A percentile compares a stretch with the other conserved stretches of the same genome.
Evolutionary conservation across 2,113 vertebrate genomes (phyloP).

Genomic region (Melanostigma gelatinosum): DNA sequence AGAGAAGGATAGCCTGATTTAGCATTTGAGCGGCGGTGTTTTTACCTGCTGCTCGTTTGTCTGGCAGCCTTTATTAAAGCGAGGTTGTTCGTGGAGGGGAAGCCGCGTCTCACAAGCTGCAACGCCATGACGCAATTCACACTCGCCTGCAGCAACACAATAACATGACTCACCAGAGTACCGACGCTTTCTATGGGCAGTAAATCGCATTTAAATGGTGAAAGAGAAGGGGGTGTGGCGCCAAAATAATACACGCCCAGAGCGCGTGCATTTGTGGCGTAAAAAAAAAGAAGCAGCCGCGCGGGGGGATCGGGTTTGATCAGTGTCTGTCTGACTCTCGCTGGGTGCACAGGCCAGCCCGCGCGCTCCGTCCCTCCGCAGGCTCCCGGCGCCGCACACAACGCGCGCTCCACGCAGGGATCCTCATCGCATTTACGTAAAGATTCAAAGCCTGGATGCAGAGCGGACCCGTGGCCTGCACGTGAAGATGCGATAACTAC

Average conservation of each 20-base stretch:
- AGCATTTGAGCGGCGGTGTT: not conserved
- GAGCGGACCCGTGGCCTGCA: slow-evolving; percentile 28
- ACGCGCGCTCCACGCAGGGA: slow-evolving; percentile 19
- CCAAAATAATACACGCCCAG: slow-evolving; percentile 56
- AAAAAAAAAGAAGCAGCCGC: not conserved
- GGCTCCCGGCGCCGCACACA: slow-evolving; percentile 26
- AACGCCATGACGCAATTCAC: slow-evolving; percentile 72
- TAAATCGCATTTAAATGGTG: slow-evolving; percentile 21
- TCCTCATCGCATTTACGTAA: slow-evolving; percentile 46
- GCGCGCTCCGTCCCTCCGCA: slow-evolving; percentile 36
- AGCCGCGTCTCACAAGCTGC: slow-evolving; percentile 57
- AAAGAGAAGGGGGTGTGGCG: slow-evolving; percentile 63
- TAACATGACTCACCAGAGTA: slow-evolving; percentile 51
- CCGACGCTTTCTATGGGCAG: slow-evolving; percentile 10
- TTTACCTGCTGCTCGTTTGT: not conserved
- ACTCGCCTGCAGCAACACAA: slow-evolving; percentile 64
- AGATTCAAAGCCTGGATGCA: slow-evolving; percentile 28
- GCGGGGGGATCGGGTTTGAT: slow-evolving; percentile 17
- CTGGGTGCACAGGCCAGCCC: slow-evolving; percentile 24
- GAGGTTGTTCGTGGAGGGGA: slow-evolving; percentile 20
- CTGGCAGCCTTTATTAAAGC: not conserved
- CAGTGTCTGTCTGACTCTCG: slow-evolving; percentile 24
- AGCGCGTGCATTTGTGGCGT: slow-evolving; percentile 25
- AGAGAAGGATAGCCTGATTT: not conserved
- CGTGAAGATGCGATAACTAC: slow-evolving; percentile 50